Evolutionary conservation across 2,797 vertebrate species (phyloP), one percentile per base, ranked within the genome.

Genomic region (Benthosema pterotum): DNA sequence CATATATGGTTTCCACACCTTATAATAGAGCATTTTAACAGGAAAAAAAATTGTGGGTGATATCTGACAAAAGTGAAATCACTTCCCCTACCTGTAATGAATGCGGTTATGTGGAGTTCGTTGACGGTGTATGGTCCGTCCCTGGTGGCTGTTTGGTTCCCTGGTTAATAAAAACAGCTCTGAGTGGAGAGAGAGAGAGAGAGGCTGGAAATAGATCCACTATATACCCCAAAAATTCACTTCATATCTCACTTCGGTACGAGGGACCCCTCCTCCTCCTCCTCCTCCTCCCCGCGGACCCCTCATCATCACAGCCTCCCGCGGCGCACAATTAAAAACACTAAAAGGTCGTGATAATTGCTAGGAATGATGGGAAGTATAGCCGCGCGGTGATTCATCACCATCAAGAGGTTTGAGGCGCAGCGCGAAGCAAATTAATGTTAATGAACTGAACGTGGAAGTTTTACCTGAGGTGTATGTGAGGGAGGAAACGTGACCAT

Each of bases 301-400:
- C 57, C 56, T 58, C 56, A 78, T 71, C 70, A 73, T 22, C 19
- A 22, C 61, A 13, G 14, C 57, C 77, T 63, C 54, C 72, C 19
- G 47, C 53, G 55, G 71, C 59, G 55, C n/a, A 63, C 74, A 85
- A 84, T 87, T 83, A 84, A 71, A n/a, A 60, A 22, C 66, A 80
- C 57, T 51, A 80, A 82, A 82, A 22, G 75, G 82, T 86, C 69
- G 72, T 55, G 60, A 68, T 90, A 87, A 91, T 87, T 88, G 83
- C 71, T 67, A 17, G 18, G 76, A 78, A 82, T 74, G 70, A 75
- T 61, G 70, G 52, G 51, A 74, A 69, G 75, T 51, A n/a, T n/a
- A 56, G 78, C 69, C 72, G 72, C 52, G 72, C 71, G 75, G 75
- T 77, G 79, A 88, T 88, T 85, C 63, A 86, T 89, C 82, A 78